Conservation (phyloP, 2,113 vertebrate genomes). For the Serinus canaria region DNA sequence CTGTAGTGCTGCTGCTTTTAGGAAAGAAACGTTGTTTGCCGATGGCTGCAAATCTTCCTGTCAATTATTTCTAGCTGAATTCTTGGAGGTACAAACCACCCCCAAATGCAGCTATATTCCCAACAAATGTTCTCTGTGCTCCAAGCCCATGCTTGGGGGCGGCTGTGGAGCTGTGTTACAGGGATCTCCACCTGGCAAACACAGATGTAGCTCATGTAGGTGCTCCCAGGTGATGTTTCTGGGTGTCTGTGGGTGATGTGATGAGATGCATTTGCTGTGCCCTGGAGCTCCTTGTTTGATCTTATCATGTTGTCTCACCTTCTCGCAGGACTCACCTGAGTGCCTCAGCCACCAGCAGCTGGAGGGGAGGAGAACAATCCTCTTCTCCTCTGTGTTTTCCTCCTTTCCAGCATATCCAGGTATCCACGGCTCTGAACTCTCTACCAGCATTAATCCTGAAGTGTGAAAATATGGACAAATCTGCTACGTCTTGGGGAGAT, state of each 20-base stretch:
- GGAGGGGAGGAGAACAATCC: neutral
- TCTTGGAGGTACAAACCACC: neutral
- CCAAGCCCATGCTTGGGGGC: rapidly evolving
- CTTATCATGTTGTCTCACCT: neutral
- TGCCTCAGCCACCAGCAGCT: neutral
- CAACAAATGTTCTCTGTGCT: neutral
- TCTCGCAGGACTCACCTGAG: neutral
- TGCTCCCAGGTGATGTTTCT: neutral
- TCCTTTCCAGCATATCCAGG: neutral
- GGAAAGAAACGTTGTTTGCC: neutral
- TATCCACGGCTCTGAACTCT: neutral
- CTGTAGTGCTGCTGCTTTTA: constrained; percentile 30
- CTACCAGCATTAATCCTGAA: rapidly evolving
- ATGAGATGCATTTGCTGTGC: neutral
- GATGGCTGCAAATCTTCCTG: constrained; percentile 24
- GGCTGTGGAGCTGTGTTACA: neutral
- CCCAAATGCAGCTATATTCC: neutral
- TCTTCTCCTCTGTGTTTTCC: neutral
- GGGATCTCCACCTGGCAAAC: neutral
- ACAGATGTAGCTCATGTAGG: neutral
- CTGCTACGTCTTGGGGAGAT: neutral
- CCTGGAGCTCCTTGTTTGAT: neutral
- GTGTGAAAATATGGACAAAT: neutral
- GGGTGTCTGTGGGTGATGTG: neutral
- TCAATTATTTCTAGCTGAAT: neutral